A percentile compares a stretch with the other conserved stretches of the same genome.
These are phyloP conservation scores for Rhodophaea formosa DNA, from an alignment of 2,888 invertebrate species.

Conservation along the genomic window DNA sequence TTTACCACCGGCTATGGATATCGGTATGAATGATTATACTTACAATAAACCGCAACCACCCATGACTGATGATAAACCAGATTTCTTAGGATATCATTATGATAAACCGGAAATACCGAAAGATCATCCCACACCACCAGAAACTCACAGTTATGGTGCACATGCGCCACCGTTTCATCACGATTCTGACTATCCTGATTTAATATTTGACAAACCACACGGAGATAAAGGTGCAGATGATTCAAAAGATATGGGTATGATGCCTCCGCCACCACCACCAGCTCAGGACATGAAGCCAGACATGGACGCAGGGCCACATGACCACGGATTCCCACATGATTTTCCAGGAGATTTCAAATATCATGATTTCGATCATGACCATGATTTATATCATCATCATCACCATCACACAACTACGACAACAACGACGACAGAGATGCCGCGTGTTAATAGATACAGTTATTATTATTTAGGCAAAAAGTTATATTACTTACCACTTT, in stretches of 20 bases:
- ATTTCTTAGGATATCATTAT: conserved; percentile 53
- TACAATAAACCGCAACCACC: conserved; percentile 26
- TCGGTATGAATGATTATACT: conserved; percentile 24
- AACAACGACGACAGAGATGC: conserved; percentile 74
- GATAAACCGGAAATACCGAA: conserved; percentile 50
- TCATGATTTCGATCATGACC: conserved; percentile 62
- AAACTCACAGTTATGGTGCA: conserved; percentile 37
- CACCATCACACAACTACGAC: conserved; percentile 63
- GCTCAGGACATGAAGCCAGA: conserved; percentile 48
- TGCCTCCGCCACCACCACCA: conserved; percentile 52
- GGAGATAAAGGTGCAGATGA: conserved; percentile 33
- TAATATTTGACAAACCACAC: conserved; percentile 59
- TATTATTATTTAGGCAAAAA: conserved; percentile 89
- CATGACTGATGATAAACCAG: conserved; percentile 32
- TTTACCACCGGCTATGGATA: conserved; percentile 20
- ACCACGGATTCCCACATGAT: conserved; percentile 70
- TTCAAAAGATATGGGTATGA: conserved; percentile 52
- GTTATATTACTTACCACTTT: conserved; percentile 87
- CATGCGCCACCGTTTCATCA: conserved; percentile 42
- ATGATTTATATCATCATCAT: conserved; percentile 55
- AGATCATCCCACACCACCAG: conserved; percentile 23
- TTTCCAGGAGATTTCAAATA: conserved; percentile 70
- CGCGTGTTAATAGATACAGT: conserved; percentile 84
- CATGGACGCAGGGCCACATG: conserved; percentile 46
- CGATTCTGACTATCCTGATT: conserved; percentile 58